Evolutionary conservation across 2,113 vertebrate species (phyloP), one percentile per base, ranked within the genome.

Genomic region (Heteronetta atricapilla): DNA sequence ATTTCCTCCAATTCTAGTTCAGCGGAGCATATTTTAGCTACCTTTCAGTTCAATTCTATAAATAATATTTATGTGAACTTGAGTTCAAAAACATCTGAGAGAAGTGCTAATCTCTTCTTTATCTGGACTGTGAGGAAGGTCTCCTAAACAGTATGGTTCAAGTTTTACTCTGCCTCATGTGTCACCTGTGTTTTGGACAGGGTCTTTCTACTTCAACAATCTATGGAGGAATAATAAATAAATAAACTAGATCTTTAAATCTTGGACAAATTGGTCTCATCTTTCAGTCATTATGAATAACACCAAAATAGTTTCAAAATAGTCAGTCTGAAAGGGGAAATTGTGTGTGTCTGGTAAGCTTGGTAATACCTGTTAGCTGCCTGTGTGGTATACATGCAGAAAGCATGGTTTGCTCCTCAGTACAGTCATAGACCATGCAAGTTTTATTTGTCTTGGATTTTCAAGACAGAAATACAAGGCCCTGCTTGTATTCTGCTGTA

Each of bases 391-490:
- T 8, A 29, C 8, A 8, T 15, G 42, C 26, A 42, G 48, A 42
- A 82, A 36, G 9, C 21, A 60, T 16, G 28, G 23, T 60, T 92
- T 66, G 28, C 28, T 82, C 28, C 25, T 59, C 58, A 29, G 18
- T 29, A 26, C 13, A 40, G 14, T 36, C 36, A 70, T 1, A 2
- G 33, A 36, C 36, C 0, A 0, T 9, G 15, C 19, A 59, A 75
- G 12, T 58, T 68, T 46, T 48, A 42, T n/a, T 53, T 88, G 9
- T 34, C 28, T 42, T 18, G 20, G 3, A 3, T 50, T 77, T 73
- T 40, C 40, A 60, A 19, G 33, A 38, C 59, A 74, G 36, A 84
- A 89, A 64, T 60, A 23, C 2, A 60, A 75, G 20, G 1, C 18
- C 14, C 23, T 74, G 26, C 26, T 44, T 46, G 10, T 53, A 31